Evolutionary conservation across 2,888 invertebrate genomes (phyloP).

Genomic region (Pseudeuparius sepicola): DNA sequence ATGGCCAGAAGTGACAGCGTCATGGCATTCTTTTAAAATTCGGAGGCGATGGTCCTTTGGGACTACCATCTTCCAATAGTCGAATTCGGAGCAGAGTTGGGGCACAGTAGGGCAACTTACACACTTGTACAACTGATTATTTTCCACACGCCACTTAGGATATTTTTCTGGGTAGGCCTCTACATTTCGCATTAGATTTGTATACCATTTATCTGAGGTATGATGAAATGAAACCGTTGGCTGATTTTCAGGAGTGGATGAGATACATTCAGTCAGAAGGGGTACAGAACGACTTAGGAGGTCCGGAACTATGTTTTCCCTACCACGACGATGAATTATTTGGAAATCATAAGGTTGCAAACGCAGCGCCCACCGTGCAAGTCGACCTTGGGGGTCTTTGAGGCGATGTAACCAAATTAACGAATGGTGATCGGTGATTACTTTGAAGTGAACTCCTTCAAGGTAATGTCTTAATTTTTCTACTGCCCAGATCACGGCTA

Average conservation of each 20-base stretch:
- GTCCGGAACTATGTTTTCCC: conserved; percentile 16
- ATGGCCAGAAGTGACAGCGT: conserved; percentile 11
- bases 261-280: not conserved
- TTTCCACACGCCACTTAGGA: conserved; percentile 8
- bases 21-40: conserved; percentile 5
- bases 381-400: conserved; percentile 17
- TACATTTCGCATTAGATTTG: conserved; percentile 1
- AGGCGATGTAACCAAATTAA: conserved; percentile 12
- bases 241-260: not conserved
- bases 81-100: not conserved
- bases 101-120: not conserved
- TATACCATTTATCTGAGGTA: conserved; percentile 11
- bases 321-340: conserved; percentile 19
- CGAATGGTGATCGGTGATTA: conserved; percentile 18
- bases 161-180: conserved; percentile 2
- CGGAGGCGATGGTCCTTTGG: conserved; percentile 5
- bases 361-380: conserved; percentile 12
- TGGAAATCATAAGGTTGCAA: conserved; percentile 21
- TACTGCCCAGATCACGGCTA: conserved; percentile 19
- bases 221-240: not conserved
- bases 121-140: conserved; percentile 8
- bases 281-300: conserved; percentile 11
- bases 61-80: conserved; percentile 13
- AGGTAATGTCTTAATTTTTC: conserved; percentile 19
- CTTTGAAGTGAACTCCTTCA: conserved; percentile 17